A percentile compares a stretch with the other conserved stretches of the same genome.
Evolutionary conservation across 2,888 invertebrate species (phyloP).

Genomic region (Tupiocoris notatus): DNA sequence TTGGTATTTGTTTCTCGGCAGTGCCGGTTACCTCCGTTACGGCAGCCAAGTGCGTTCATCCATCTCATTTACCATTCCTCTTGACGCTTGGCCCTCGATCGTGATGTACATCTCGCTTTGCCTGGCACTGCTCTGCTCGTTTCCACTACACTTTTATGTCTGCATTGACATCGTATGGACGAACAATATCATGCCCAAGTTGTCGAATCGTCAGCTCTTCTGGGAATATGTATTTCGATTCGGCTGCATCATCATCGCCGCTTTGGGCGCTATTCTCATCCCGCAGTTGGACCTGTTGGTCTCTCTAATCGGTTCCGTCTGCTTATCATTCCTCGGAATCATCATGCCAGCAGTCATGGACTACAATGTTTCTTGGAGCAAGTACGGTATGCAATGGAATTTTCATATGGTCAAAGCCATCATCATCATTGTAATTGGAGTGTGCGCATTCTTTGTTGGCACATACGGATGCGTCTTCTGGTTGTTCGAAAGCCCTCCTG

Average conservation of each 20-base stretch:
- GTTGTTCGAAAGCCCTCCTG: no score
- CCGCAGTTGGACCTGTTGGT: slow-evolving; percentile 24
- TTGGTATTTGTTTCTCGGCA: slow-evolving; percentile 29
- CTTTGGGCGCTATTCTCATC: slow-evolving; percentile 3
- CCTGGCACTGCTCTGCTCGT: slow-evolving; percentile 21
- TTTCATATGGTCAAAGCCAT: slow-evolving; percentile 24
- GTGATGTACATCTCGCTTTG: slow-evolving; percentile 11
- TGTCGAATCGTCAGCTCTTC: background rate
- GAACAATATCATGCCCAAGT: slow-evolving; percentile 3
- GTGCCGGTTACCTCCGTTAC: slow-evolving; percentile 19
- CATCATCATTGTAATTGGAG: background rate
- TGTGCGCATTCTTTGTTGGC: slow-evolving; percentile 22
- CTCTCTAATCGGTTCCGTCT: slow-evolving; percentile 19
- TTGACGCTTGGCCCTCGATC: background rate
- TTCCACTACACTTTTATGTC: slow-evolving; percentile 31
- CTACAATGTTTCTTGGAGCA: slow-evolving; percentile 28
- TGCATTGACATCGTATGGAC: slow-evolving; percentile 30
- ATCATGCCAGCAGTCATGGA: slow-evolving; percentile 34
- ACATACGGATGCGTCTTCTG: slow-evolving; percentile 18
- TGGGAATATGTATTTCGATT: slow-evolving; percentile 14
- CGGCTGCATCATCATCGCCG: background rate
- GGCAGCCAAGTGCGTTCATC: slow-evolving; percentile 17
- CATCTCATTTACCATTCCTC: slow-evolving; percentile 18
- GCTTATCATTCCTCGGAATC: slow-evolving; percentile 29
- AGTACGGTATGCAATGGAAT: slow-evolving; percentile 11